Evolutionary conservation across 2,113 vertebrate genomes (phyloP).

Genomic region (Indicator maculatus): DNA sequence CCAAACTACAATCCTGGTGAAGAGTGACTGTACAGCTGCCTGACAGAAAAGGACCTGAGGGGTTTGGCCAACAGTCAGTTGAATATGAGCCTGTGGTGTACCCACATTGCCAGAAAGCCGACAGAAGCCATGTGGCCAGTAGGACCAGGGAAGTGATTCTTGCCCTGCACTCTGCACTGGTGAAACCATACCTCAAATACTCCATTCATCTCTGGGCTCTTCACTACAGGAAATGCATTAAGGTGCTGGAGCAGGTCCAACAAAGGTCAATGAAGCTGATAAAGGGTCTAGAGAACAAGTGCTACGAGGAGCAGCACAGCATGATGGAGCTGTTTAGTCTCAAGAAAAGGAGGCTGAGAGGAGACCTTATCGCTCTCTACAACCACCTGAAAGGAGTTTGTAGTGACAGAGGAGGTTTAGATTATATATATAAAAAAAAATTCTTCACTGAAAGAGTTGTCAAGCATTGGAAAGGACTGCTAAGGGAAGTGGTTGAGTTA

Average conservation of each 20-base stretch:
- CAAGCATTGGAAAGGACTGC: not conserved
- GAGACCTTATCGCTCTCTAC: not conserved
- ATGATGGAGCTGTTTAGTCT: too few species aligned
- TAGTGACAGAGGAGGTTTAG: not conserved
- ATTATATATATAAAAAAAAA: not conserved
- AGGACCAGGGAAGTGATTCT: not conserved
- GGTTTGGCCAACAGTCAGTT: accelerated
- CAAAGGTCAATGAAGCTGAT: not conserved
- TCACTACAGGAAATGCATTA: not conserved
- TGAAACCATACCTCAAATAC: accelerated
- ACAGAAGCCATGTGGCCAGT: not conserved
- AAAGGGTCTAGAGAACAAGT: not conserved
- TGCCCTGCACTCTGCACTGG: not conserved
- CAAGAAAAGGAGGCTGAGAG: too few species aligned
- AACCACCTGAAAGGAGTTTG: not conserved
- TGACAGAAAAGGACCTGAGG: accelerated
- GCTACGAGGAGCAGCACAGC: accelerated
- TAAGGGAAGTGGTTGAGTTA: not conserved
- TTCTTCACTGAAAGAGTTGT: not conserved
- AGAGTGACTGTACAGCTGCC: not conserved
- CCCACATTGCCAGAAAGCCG: not conserved
- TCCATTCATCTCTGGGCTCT: not conserved
- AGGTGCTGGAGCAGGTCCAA: not conserved
- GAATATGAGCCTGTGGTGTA: not conserved
- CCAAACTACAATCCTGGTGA: not conserved